Percentiles rank a stretch among this genome's conserved stretches.
phyloP scores from a whole-genome alignment of 2,797 vertebrate genomes.

The Astyanax mexicanus region DNA sequence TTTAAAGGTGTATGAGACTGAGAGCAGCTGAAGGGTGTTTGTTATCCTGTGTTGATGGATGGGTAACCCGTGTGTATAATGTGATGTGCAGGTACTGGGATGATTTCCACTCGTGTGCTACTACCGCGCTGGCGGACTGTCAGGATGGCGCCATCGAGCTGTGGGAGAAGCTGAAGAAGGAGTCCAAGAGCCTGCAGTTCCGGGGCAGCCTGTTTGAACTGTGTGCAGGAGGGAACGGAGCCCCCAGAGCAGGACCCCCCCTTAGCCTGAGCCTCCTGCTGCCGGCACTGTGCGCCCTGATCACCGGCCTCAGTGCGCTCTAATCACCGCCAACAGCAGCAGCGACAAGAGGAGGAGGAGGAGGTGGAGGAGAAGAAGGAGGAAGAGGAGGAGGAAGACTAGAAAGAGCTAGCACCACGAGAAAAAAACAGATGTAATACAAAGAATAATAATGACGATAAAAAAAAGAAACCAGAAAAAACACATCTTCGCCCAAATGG shows the following conservation, averaged over 20 bases:
- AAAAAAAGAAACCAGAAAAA: constrained; percentile 40
- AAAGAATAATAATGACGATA: constrained; percentile 58
- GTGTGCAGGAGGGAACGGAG: constrained; percentile 85
- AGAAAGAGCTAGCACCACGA: constrained; percentile 53
- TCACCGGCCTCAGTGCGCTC: constrained; percentile 44
- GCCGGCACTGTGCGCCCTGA: constrained; percentile 82
- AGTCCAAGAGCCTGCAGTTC: constrained; percentile 95
- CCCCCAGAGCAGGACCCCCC: constrained; percentile 70
- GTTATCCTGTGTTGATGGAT: background rate
- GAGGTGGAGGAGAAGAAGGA: constrained; percentile 1
- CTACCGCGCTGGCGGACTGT: constrained; percentile 94
- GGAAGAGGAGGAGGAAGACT: constrained; percentile 23
- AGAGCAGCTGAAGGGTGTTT: background rate
- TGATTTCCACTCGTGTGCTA: constrained; percentile 94
- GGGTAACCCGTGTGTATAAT: background rate
- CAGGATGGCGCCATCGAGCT: constrained; percentile 95
- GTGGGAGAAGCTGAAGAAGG: constrained; percentile 97
- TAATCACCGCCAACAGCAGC: constrained; percentile 82
- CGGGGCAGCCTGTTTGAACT: constrained; percentile 98
- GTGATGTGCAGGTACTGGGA: constrained; percentile 90
- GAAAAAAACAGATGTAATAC: constrained; percentile 20
- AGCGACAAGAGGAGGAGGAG: constrained; percentile 48
- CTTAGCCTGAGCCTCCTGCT: constrained; percentile 80
- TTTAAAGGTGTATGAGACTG: background rate
- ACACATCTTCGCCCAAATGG: constrained; percentile 81